These are phyloP conservation scores for Neosilurus hyrtlii DNA, from an alignment of 2,797 vertebrate species.

Conservation along the genomic window DNA sequence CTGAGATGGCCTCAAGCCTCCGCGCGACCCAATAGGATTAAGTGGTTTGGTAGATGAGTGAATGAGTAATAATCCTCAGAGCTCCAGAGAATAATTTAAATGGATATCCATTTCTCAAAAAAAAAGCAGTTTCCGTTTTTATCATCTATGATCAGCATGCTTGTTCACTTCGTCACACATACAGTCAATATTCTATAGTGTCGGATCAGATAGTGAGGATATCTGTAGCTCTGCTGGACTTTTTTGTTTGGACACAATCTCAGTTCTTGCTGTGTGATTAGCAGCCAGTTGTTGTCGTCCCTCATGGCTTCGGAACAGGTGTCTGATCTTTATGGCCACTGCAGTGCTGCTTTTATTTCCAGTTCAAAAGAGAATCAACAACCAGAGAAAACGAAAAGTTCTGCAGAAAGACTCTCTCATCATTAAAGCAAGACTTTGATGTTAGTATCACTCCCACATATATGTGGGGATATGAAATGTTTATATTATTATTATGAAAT, in stretches of 20 bases:
- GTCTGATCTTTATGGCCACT: conserved; percentile 8
- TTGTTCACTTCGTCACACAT: background rate
- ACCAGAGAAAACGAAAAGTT: conserved; percentile 1
- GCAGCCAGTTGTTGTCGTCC: conserved; percentile 27
- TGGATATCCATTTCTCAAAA: background rate
- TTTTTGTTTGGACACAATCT: background rate
- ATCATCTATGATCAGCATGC: background rate
- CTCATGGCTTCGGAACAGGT: conserved; percentile 31
- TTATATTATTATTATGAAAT: no score
- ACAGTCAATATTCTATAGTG: background rate
- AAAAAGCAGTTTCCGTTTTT: background rate
- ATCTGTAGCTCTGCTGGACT: no score
- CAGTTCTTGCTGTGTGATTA: conserved; percentile 30
- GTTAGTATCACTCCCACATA: background rate
- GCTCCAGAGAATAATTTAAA: background rate
- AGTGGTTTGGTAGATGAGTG: no score
- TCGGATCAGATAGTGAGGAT: background rate
- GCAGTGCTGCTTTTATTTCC: conserved; percentile 19
- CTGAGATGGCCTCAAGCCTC: no score
- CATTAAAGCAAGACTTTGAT: background rate
- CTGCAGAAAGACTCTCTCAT: background rate
- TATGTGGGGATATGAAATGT: no score
- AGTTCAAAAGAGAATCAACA: background rate
- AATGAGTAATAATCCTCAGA: background rate
- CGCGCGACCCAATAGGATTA: no score